Percentiles rank a stretch among this genome's conserved stretches.
Conservation (phyloP, 2,888 invertebrate genomes). For the Hypsopygia costalis region DNA sequence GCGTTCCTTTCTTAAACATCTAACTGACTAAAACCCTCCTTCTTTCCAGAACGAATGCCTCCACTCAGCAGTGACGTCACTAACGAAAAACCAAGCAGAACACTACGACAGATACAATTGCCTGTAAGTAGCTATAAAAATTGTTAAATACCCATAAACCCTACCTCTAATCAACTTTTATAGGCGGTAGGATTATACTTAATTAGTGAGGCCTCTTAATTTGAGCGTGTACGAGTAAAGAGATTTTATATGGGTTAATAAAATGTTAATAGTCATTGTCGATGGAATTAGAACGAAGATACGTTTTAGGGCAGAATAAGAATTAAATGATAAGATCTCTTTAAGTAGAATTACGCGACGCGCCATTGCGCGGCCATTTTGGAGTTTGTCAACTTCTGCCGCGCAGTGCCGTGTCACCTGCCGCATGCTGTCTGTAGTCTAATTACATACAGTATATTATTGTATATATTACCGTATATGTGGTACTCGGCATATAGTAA, state of each 20-base stretch:
- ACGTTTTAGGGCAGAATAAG: no score
- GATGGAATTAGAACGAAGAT: not conserved
- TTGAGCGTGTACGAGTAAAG: slow-evolving; percentile 30
- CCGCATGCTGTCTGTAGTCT: no score
- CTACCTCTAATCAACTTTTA: slow-evolving; percentile 39
- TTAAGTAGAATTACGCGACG: no score
- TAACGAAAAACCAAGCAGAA: slow-evolving; percentile 82
- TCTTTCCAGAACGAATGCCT: slow-evolving; percentile 82
- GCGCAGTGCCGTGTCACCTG: no score
- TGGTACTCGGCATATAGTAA: no score
- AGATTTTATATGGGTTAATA: slow-evolving; percentile 15
- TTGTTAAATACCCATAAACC: slow-evolving; percentile 11
- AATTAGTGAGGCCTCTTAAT: slow-evolving; percentile 33
- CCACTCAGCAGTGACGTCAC: slow-evolving; percentile 83
- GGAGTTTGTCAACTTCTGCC: no score
- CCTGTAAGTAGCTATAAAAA: slow-evolving; percentile 71
- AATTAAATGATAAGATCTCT: no score
- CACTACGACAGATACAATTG: slow-evolving; percentile 78
- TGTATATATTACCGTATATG: no score
- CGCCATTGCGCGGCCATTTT: no score
- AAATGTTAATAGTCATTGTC: slow-evolving; percentile 6
- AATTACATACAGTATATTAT: no score
- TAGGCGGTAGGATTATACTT: slow-evolving; percentile 34
- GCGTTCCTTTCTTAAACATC: no score
- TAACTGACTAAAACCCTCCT: no score